Evolutionary conservation across 2,888 invertebrate genomes (phyloP).

Genomic region (Heliothis peltigera): DNA sequence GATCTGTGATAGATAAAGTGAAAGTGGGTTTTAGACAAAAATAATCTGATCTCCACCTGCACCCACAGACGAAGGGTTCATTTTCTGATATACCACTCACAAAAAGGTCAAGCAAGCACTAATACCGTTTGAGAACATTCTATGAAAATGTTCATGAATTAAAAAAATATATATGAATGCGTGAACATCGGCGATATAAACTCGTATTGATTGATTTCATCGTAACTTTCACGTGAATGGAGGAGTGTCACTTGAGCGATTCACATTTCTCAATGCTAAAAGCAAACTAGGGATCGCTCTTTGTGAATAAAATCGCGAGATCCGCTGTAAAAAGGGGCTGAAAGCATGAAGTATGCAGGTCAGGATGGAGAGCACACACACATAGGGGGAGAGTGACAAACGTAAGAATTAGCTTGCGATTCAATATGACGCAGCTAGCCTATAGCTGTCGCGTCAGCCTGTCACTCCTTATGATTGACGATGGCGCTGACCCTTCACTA

Average conservation of each 20-base stretch:
- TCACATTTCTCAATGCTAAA: slow-evolving; percentile 33
- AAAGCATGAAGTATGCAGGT: neutral
- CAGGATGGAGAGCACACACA: neutral
- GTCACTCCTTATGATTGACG: neutral
- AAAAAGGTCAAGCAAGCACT: too few relatives aligned
- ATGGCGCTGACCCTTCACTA: neutral
- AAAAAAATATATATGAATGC: neutral
- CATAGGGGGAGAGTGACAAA: neutral
- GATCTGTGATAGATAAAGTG: too few relatives aligned
- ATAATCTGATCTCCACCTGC: too few relatives aligned
- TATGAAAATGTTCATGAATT: neutral
- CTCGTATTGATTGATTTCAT: slow-evolving; percentile 10
- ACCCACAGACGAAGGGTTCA: too few relatives aligned
- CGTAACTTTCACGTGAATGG: slow-evolving; percentile 21
- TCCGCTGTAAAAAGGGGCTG: slow-evolving; percentile 1
- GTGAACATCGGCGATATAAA: neutral
- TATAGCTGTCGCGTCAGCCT: neutral
- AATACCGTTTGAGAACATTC: neutral
- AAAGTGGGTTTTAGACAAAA: too few relatives aligned
- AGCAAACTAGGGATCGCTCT: slow-evolving; percentile 23
- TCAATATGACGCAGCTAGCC: neutral
- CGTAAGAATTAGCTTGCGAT: neutral
- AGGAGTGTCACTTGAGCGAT: slow-evolving; percentile 28
- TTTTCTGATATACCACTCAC: too few relatives aligned
- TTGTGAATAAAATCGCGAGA: neutral